These are phyloP conservation scores for Amphiura filiformis DNA, from an alignment of 35 echinoderm and acorn worm species.

Conservation along the genomic window DNA sequence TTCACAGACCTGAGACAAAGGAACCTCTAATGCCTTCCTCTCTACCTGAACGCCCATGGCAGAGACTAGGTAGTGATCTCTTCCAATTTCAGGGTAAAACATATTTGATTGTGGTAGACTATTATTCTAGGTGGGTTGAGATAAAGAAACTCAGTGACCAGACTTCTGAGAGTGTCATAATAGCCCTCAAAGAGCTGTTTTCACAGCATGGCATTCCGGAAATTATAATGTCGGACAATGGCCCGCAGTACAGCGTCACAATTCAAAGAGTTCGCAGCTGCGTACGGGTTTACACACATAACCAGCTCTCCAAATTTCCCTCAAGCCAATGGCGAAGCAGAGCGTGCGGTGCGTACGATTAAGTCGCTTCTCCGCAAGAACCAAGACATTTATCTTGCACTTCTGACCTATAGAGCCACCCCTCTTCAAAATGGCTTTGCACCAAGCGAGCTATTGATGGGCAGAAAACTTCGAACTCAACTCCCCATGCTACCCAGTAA, in stretches of 20 bases:
- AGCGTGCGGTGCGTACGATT: conserved; percentile 58
- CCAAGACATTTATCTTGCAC: conserved; percentile 56
- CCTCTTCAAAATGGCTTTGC: conserved; percentile 28
- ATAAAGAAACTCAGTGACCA: conserved; percentile 13
- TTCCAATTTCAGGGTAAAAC: conserved; percentile 33
- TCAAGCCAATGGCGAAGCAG: conserved; percentile 59
- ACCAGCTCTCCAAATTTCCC: conserved; percentile 44
- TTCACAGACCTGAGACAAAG: not conserved
- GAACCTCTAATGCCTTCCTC: conserved; percentile 29
- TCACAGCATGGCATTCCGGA: conserved; percentile 56
- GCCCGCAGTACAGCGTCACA: not conserved
- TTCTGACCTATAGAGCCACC: conserved; percentile 21
- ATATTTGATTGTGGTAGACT: conserved; percentile 35
- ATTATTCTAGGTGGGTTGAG: conserved; percentile 68
- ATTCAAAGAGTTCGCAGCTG: conserved; percentile 36
- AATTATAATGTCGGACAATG: conserved; percentile 33
- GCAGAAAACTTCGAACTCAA: conserved; percentile 27
- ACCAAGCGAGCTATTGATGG: conserved; percentile 35
- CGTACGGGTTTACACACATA: conserved; percentile 30
- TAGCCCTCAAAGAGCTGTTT: conserved; percentile 35
- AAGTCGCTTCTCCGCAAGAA: conserved; percentile 55
- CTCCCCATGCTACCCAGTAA: conserved; percentile 26
- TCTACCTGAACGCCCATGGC: conserved; percentile 44
- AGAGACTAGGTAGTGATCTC: conserved; percentile 37
- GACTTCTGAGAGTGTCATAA: conserved; percentile 9